Evolutionary conservation across 1,140 invertebrate genomes (phyloP), one percentile per base, ranked within the genome.

Genomic region (Hermetia illucens): DNA sequence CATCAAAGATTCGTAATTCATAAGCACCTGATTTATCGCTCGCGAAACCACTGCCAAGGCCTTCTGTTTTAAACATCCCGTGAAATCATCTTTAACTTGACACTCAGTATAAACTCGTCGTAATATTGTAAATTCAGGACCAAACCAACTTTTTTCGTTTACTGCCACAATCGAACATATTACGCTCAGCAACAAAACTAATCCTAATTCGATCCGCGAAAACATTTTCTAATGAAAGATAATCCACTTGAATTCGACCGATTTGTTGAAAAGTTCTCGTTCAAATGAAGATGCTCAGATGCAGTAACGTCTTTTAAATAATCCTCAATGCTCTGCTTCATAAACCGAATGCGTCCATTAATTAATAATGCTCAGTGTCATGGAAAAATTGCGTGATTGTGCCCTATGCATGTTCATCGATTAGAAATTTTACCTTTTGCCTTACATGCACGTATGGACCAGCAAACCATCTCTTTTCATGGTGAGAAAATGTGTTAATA

Each of bases 41-140:
- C 68, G 64, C 18, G 59, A 58, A 8, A 72, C 47, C 0, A 67
- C 70, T 38, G 55, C 61, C 17, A 72, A 50, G 15, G 71, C 69
- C 49, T 71, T 72, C 24, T 68, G 64, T 47, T 73, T 73, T 6
- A 73, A 56, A 46, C 71, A 73, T 39, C 58, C 58, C 21, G 69
- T 64, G 44, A 73, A 62, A 47, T 71, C 68, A 46, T 66, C 64
- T 36, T 68, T 68, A 24, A 64, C 57, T 55, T 68, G 69, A 55
- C 71, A 73, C 45, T 71, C 69, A 36, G 72, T 69, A 43, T 72
- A 73, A 34, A 73, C 62, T 50, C 70, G 68, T 41, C 68, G 63
- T 46, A 69, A 52, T 44, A 70, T 55, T 29, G 54, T 49, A 38
- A 70, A 64, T 19, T 70, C 69, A 3, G 67, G 44, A 41, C 51